Evolutionary conservation across 2,113 vertebrate genomes (phyloP).

Genomic region (Malurus alboscapulatus): DNA sequence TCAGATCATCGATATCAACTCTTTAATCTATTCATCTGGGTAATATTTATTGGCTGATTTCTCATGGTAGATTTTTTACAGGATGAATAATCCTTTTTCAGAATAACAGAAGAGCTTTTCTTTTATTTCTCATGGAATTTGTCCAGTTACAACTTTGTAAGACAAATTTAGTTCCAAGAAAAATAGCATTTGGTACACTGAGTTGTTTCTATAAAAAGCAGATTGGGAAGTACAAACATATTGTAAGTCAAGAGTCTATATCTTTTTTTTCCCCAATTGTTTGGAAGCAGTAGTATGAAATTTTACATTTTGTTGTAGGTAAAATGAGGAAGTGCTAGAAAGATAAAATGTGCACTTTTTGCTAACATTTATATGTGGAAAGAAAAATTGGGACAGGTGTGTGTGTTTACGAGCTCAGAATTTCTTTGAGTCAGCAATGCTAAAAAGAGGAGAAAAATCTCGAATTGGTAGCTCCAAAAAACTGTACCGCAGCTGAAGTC

Average conservation of each 20-base stretch:
- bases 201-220: not conserved
- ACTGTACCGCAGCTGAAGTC: not conserved
- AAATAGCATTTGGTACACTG: not conserved
- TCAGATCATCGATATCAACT: not conserved
- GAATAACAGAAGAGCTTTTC: not conserved
- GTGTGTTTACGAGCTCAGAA: not conserved
- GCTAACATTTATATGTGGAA: not conserved
- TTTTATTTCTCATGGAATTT: not conserved
- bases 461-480: not conserved
- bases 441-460: not conserved
- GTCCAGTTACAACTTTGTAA: not conserved
- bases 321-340: not conserved
- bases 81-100: not conserved
- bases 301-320: not conserved
- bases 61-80: not conserved
- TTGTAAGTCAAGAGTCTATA: not conserved
- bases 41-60: not conserved
- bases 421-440: not conserved
- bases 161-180: not conserved
- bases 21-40: not conserved
- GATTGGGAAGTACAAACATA: not conserved
- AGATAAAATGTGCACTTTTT: not conserved
- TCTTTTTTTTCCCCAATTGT: accelerated
- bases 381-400: not conserved
- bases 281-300: not conserved